Conservation (phyloP, 37 sponge, comb jelly and placozoan genomes). For the Geodia barretti region DNA sequence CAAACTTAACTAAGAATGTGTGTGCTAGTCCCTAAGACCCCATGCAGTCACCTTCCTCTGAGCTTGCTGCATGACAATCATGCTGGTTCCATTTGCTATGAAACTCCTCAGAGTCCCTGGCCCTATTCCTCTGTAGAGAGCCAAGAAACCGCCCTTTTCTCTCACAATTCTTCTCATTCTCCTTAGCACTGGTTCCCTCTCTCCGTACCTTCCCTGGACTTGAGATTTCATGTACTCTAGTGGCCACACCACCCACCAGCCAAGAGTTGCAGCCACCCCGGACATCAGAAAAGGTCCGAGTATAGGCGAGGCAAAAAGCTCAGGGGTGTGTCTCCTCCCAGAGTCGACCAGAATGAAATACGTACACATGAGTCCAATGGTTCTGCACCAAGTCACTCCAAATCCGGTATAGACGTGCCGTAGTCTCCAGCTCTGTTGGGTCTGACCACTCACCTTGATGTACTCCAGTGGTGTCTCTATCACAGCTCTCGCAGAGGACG, state of each 20-base stretch:
- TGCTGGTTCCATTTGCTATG: slow-evolving; percentile 94
- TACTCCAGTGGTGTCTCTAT: slow-evolving; percentile 96
- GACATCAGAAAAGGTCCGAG: slow-evolving; percentile 94
- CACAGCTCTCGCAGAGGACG: slow-evolving; percentile 85
- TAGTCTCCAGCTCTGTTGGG: slow-evolving; percentile 79
- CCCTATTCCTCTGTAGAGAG: slow-evolving; percentile 91
- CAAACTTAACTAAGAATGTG: too few relatives aligned
- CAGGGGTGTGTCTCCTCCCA: slow-evolving; percentile 68
- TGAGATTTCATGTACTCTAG: slow-evolving; percentile 99
- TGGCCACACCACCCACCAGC: slow-evolving; percentile 99
- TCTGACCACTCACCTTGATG: slow-evolving; percentile 91
- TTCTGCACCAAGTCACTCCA: slow-evolving; percentile 88
- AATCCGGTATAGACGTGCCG: slow-evolving; percentile 89
- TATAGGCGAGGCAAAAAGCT: slow-evolving; percentile 66
- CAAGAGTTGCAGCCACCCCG: slow-evolving; percentile 87
- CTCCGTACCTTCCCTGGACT: slow-evolving; percentile 86
- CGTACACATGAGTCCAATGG: slow-evolving; percentile 88
- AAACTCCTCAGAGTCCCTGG: slow-evolving; percentile 97
- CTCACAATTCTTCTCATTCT: slow-evolving; percentile 73
- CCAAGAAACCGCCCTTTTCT: slow-evolving; percentile 86
- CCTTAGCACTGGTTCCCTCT: slow-evolving; percentile 40
- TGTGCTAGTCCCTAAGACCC: slow-evolving; percentile 70
- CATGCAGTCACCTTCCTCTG: slow-evolving; percentile 88
- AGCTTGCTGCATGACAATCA: slow-evolving; percentile 96
- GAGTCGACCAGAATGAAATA: slow-evolving; percentile 95